Evolutionary conservation across 2,797 vertebrate genomes (phyloP).

Genomic region (Semaprochilodus insignis): DNA sequence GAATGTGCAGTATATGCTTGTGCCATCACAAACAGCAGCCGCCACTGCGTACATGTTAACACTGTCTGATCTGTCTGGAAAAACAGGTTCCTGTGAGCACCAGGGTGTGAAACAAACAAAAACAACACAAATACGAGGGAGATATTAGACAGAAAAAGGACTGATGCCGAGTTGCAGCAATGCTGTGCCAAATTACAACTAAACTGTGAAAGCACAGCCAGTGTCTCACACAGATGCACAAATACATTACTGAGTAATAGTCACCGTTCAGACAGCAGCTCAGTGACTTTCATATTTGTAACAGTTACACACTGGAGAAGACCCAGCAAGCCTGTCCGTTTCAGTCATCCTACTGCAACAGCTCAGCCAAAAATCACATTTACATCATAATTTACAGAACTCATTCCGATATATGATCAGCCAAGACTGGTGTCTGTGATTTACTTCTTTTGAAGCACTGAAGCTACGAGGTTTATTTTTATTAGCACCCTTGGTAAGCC

Average conservation of each 20-base stretch:
- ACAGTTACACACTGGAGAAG: background rate
- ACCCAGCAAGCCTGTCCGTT: background rate
- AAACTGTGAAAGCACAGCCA: background rate
- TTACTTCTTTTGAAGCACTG: background rate
- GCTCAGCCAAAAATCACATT: background rate
- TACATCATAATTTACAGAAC: too few relatives aligned
- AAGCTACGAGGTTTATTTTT: background rate
- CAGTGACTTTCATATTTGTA: background rate
- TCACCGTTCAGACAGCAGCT: background rate
- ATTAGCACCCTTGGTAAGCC: background rate
- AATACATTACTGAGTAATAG: conserved; percentile 5
- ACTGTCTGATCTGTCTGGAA: conserved; percentile 43
- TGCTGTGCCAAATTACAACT: conserved; percentile 5
- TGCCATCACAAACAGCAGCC: conserved; percentile 65
- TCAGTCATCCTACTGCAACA: conserved; percentile 17
- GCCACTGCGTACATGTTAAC: conserved; percentile 49
- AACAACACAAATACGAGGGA: conserved; percentile 66
- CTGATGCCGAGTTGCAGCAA: background rate
- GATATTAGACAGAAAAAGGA: conserved; percentile 32
- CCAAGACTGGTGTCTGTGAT: background rate
- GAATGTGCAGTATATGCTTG: conserved; percentile 66
- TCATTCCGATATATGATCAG: too few relatives aligned
- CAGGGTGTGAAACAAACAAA: conserved; percentile 66
- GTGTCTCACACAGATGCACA: conserved; percentile 6
- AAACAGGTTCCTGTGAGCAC: conserved; percentile 54